Evolutionary conservation across 2,797 vertebrate species (phyloP).

Genomic region (Tragelaphus oryx): DNA sequence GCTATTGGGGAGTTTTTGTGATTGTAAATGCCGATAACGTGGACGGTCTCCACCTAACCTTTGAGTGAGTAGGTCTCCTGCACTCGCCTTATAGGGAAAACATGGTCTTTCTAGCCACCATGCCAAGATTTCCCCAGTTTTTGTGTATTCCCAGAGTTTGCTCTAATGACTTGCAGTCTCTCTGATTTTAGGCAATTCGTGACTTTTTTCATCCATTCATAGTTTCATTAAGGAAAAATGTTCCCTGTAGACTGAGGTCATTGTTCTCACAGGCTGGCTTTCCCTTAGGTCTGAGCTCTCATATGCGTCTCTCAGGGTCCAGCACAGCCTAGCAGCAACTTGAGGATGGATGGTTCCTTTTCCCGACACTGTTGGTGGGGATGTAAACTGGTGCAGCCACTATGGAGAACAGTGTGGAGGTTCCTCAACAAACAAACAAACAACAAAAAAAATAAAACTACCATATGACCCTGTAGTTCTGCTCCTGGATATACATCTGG

Average conservation of each 20-base stretch:
- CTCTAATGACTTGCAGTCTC: not conserved
- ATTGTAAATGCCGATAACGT: not conserved
- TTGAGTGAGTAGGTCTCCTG: not conserved
- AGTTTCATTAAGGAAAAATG: not conserved
- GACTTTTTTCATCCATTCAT: not conserved
- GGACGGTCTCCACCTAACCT: not conserved
- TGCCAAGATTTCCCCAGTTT: not conserved
- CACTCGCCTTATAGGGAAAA: not conserved
- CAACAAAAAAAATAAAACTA: not conserved
- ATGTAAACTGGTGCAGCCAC: not conserved
- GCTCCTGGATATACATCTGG: not conserved
- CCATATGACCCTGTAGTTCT: not conserved
- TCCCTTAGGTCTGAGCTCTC: not conserved
- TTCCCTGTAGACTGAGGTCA: fast-evolving
- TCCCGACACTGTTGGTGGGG: not conserved
- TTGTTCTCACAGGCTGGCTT: not conserved
- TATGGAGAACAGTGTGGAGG: not conserved
- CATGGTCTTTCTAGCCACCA: not conserved
- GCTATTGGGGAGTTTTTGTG: not conserved
- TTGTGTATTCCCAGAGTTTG: not conserved
- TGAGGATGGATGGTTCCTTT: fast-evolving
- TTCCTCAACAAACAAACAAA: not conserved
- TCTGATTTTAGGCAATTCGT: not conserved
- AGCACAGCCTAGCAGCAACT: no score
- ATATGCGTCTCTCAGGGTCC: fast-evolving